Percentiles rank a stretch among this genome's conserved stretches.
These are phyloP conservation scores for Unio pictorum DNA, from an alignment of 2,888 invertebrate species.

Conservation along the genomic window DNA sequence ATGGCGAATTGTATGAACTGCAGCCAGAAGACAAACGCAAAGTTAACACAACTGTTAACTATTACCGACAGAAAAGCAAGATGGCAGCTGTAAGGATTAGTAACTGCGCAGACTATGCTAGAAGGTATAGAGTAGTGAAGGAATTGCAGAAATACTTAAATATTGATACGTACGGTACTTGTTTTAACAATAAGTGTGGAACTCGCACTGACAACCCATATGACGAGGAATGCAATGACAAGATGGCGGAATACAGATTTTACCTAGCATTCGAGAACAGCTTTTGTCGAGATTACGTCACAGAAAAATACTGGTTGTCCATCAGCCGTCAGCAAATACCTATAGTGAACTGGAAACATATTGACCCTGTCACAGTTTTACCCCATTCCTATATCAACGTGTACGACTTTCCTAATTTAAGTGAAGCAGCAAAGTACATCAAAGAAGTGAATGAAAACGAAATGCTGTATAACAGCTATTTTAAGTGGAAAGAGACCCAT, in stretches of 20 bases:
- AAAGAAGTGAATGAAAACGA: slow-evolving; percentile 17
- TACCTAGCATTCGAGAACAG: slow-evolving; percentile 23
- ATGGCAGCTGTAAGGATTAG: background rate
- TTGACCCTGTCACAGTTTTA: slow-evolving; percentile 11
- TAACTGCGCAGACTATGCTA: too few relatives aligned
- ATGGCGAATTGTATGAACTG: background rate
- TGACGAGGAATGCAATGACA: background rate
- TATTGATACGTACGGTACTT: too few relatives aligned
- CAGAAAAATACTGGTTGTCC: slow-evolving; percentile 23
- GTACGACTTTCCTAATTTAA: slow-evolving; percentile 13
- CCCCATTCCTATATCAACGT: slow-evolving; percentile 25
- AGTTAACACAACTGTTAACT: background rate
- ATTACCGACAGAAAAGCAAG: slow-evolving; percentile 4
- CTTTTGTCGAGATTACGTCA: slow-evolving; percentile 17
- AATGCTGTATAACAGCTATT: slow-evolving; percentile 21
- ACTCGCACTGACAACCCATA: too few relatives aligned
- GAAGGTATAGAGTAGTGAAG: too few relatives aligned
- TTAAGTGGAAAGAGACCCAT: slow-evolving; percentile 15
- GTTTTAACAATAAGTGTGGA: too few relatives aligned
- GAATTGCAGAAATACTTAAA: too few relatives aligned
- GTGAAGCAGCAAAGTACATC: slow-evolving; percentile 17
- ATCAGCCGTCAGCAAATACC: slow-evolving; percentile 11
- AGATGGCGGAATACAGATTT: slow-evolving; percentile 12
- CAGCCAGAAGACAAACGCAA: slow-evolving; percentile 3
- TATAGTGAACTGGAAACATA: slow-evolving; percentile 16